Evolutionary conservation across 2,888 invertebrate species (phyloP), one percentile per base, ranked within the genome.

Genomic region (Amphipoea oculea): DNA sequence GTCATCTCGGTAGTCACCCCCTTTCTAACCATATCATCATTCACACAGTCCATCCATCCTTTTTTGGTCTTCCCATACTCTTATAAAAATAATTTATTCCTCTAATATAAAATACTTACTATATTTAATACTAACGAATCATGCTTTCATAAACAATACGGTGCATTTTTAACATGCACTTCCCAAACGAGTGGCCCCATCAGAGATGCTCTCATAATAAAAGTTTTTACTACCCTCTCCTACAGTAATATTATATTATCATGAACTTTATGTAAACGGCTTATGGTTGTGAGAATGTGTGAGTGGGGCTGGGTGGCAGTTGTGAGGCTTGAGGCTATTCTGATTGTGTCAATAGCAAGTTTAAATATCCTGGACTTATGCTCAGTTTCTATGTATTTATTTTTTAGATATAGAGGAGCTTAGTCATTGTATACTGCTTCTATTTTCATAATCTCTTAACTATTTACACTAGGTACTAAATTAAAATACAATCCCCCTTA

Each of bases 81-180:
- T 45, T 12, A 45, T 45, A 42, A 45, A 45, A 45, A 11, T 45
- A 48, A 48, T 51, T 51, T 17, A 51, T 17, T 51, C 17, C 51
- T 17, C 14, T 7, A 14, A 67, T 17, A 67, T n/a, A 29, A 45
- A 68, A 68, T 29, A 29, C 29, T 29, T 9, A n/a, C 48, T 17
- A 17, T 36, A 73, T 69, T 73, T 17, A 60, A 75, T 70, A 72
- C 23, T 45, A 14, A 72, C 42, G 40, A 76, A 73, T 71, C 14
- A 76, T 69, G 72, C 23, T 73, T 66, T 65, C 20, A n/a, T 29
- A n/a, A 68, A 17, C 42, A 60, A 70, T 9, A 23, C 66, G 12
- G 51, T 79, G 45, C 70, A 84, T 73, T 87, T 84, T 81, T 65
- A 81, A 76, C 40, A 48, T 77, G 80, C 82, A 73, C 76, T 87